Evolutionary conservation across 2,113 vertebrate species (phyloP), one percentile per base, ranked within the genome.

Genomic region (Melospiza georgiana): DNA sequence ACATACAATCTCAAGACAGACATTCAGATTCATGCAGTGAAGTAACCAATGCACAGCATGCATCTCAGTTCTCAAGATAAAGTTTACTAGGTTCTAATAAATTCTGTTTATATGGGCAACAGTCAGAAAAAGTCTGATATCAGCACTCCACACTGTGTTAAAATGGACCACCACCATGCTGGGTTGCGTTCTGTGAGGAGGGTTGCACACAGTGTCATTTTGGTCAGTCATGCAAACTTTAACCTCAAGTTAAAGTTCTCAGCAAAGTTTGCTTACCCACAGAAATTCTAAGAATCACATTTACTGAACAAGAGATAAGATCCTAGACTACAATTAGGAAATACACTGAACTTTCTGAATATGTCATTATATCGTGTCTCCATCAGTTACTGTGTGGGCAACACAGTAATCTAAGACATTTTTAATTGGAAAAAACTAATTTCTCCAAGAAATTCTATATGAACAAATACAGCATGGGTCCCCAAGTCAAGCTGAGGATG

Each of bases 11-110:
- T 85, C 33, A 69, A 25, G 61, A 87, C 46, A 87, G n/a, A 46
- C 69, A 94, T 49, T 63, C 46, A 94, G 59, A 94, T 91, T 81
- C 94, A 94, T 58, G n/a, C 46, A 61, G 33, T 37, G 48, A 95
- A 95, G 41, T 31, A 93, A 89, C 76, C 12, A 85, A 17, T 27
- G 48, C 65, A 87, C 58, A 87, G 35, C 93, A 81, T 78, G 89
- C 75, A 65, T 11, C 44, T 88, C 27, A 39, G 54, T 37, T 76
- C 30, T 75, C 71, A 87, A 52, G 6, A 28, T n/a, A 39, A 87
- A 52, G n/a, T 65, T 72, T 91, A 19, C 58, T 58, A 73, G 8
- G 15, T 66, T 78, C 48, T 61, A 30, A 49, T 68, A 92, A 92
- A 83, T 91, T 92, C 90, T 94, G 49, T 62, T 95, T 59, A 69